Conservation (phyloP, 2,888 invertebrate genomes). For the Apamea anceps region DNA sequence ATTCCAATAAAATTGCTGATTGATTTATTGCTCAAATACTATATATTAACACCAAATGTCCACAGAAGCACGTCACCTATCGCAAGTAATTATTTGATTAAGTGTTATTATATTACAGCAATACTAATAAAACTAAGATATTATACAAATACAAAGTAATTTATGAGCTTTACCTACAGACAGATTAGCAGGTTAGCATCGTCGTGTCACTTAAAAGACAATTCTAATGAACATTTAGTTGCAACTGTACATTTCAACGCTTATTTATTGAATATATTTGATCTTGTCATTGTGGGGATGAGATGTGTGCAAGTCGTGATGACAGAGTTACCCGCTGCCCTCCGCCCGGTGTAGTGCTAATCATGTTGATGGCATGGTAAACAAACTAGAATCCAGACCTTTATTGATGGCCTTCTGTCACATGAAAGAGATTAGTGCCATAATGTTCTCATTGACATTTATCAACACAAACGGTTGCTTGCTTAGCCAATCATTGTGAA, state of each 20-base stretch:
- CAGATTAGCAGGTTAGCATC: constrained; percentile 39
- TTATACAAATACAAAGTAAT: constrained; percentile 27
- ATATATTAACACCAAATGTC: constrained; percentile 4
- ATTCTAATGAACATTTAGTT: constrained; percentile 38
- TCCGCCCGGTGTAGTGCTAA: constrained; percentile 53
- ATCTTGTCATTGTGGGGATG: constrained; percentile 45
- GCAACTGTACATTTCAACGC: constrained; percentile 45
- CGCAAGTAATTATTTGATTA: constrained; percentile 28
- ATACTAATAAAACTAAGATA: constrained; percentile 44
- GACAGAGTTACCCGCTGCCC: constrained; percentile 58
- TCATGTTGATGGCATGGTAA: constrained; percentile 60
- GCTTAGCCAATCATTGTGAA: constrained; percentile 32
- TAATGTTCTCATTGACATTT: constrained; percentile 61
- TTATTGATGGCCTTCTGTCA: constrained; percentile 65
- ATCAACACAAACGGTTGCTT: constrained; percentile 45
- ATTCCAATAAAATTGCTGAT: constrained; percentile 23
- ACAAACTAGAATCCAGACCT: constrained; percentile 62
- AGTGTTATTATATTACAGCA: constrained; percentile 30
- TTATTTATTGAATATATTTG: constrained; percentile 47
- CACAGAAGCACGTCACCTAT: constrained; percentile 23
- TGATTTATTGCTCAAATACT: constrained; percentile 2
- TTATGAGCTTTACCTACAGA: constrained; percentile 36
- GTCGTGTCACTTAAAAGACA: constrained; percentile 32
- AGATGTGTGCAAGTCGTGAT: constrained; percentile 65
- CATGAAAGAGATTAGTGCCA: constrained; percentile 73